Conservation (phyloP, 2,113 vertebrate genomes). For the Dicrurus megarhynchus region DNA sequence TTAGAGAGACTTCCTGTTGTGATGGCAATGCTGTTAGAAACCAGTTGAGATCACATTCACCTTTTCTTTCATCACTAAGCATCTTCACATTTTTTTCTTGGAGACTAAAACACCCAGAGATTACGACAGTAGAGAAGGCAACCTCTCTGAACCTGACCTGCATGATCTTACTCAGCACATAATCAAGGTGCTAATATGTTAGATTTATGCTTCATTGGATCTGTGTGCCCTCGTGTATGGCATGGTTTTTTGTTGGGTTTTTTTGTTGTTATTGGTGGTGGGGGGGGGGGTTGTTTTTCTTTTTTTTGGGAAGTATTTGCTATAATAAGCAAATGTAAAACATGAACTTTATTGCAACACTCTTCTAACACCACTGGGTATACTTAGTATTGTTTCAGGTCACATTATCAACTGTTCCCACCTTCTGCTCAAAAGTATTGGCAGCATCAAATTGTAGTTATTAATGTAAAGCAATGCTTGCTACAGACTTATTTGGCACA, state of each 20-base stretch:
- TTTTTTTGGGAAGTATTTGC: not conserved
- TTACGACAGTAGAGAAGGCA: not conserved
- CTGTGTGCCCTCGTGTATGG: not conserved
- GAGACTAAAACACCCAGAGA: not conserved
- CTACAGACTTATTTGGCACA: not conserved
- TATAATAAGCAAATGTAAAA: not conserved
- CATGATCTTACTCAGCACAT: not conserved
- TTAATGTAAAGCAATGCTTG: not conserved
- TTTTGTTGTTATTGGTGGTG: not conserved
- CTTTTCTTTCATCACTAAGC: not conserved
- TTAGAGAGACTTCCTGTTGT: not conserved
- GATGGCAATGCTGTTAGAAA: not conserved
- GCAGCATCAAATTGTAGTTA: not conserved
- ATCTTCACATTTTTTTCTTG: not conserved
- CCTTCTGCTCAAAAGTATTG: not conserved
- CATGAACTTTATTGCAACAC: not conserved
- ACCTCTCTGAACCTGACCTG: not conserved
- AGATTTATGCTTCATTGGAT: not conserved
- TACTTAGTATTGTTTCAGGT: not conserved
- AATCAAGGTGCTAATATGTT: not conserved
- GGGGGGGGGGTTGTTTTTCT: not conserved
- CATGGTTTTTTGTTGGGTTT: not conserved
- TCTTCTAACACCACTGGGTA: not conserved
- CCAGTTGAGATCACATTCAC: not conserved
- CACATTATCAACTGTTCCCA: not conserved